Base-by-base conservation (phyloP, 2,797 vertebrate species). In the Microhierax caerulescens region DNA sequence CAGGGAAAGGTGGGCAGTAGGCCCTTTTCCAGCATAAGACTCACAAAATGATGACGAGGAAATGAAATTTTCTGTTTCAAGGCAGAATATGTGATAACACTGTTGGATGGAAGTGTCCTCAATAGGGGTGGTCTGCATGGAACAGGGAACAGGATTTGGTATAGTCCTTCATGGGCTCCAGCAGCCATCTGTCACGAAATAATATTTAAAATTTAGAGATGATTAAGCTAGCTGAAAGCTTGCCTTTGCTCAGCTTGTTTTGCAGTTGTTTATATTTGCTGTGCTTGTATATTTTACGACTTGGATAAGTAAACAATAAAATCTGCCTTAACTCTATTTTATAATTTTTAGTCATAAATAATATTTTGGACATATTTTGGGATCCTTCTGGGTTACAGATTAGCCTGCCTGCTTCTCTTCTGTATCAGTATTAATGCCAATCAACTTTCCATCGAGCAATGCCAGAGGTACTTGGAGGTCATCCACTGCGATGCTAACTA, bases 241-340 rank as follows among this genome's bases (percentile, higher is more conserved):
- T 85, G 50, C 36, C 50, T 90, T 86, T 37, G 76, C 67, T 92
- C 75, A 89, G 32, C 74, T 87, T 90, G 30, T 85, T 92, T 94
- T 92, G 54, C 80, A 63, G 36, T 96, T 96, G 95, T 96, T 94
- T 96, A 82, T 92, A 91, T 96, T 96, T 96, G 67, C 77, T 92
- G 59, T 79, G 39, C 59, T 93, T 96, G 67, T 96, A 74, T 87
- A 87, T 95, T 96, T 97, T 95, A 92, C 63, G 39, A 73, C 47
- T 82, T 51, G 47, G 70, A 47, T 78, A 91, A 86, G 53, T 93
- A 96, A 95, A 92, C 60, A 97, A 76, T 92, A 93, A 94, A 93
- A 85, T 85, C 74, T 60, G 48, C 27, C 79, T 91, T 51, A 85
- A 76, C 34, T 92, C 34, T 54, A 73, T 91, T 96, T 95, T 89